phyloP scores from a whole-genome alignment of 92 coral and sea anemone species.

The Anthopleura xanthogrammica region DNA sequence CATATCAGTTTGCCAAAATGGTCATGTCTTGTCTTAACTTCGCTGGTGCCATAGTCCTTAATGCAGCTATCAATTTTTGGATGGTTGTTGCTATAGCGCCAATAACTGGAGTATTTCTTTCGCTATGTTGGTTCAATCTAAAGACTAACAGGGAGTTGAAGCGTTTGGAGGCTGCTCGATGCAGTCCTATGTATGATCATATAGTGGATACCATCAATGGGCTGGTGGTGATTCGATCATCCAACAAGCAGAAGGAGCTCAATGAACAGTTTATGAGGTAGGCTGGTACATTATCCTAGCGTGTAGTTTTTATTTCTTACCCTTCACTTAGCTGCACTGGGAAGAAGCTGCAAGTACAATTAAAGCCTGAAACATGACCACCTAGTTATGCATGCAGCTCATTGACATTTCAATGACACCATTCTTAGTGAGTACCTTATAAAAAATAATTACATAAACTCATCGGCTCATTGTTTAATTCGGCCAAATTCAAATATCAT shows the following conservation, averaged over 20 bases:
- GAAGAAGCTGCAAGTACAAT: too few relatives aligned
- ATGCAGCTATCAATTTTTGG: slow-evolving; percentile 4
- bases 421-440: too few relatives aligned
- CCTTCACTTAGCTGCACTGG: too few relatives aligned
- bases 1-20: not conserved
- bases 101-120: not conserved
- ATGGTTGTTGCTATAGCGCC: slow-evolving; percentile 11
- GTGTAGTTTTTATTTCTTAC: too few relatives aligned
- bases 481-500: too few relatives aligned
- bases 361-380: too few relatives aligned
- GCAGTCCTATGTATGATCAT: slow-evolving; percentile 68
- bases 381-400: too few relatives aligned
- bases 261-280: slow-evolving; percentile 20
- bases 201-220: slow-evolving; percentile 56
- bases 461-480: too few relatives aligned
- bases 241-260: slow-evolving; percentile 30
- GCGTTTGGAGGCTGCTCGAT: slow-evolving; percentile 54
- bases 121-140: slow-evolving; percentile 31
- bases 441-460: too few relatives aligned
- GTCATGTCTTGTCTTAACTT: not conserved
- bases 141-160: slow-evolving; percentile 60
- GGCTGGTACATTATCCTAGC: not conserved
- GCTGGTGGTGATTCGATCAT: slow-evolving; percentile 49
- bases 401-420: too few relatives aligned
- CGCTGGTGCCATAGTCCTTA: not conserved